A percentile compares a stretch with the other conserved stretches of the same genome.
Evolutionary conservation across 2,797 vertebrate genomes (phyloP).

Genomic region (Leptodactylus fallax): DNA sequence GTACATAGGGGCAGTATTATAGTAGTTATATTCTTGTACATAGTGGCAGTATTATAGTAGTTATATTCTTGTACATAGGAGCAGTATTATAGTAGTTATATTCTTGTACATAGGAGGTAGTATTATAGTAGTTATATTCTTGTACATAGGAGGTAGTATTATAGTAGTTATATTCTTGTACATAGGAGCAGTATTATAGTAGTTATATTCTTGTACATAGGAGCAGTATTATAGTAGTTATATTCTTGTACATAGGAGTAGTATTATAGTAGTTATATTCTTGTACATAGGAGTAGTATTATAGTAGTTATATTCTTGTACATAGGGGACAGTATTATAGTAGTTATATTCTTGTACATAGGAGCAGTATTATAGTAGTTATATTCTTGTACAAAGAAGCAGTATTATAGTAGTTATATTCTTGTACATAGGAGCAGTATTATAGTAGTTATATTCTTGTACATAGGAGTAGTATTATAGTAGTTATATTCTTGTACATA

Average conservation of each 20-base stretch:
- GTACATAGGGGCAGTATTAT: too few relatives aligned
- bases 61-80: conserved; percentile 8
- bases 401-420: background rate
- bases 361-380: background rate
- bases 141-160: background rate
- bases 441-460: conserved; percentile 9
- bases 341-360: background rate
- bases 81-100: background rate
- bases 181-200: background rate
- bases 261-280: conserved; percentile 7
- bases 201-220: background rate
- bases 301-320: too few relatives aligned
- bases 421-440: background rate
- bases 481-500: conserved; percentile 14
- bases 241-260: background rate
- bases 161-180: conserved; percentile 3
- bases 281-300: background rate
- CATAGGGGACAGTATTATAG: too few relatives aligned
- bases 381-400: background rate
- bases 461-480: conserved; percentile 5
- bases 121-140: conserved; percentile 18
- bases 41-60: too few relatives aligned
- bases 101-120: background rate
- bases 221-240: conserved; percentile 4
- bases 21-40: too few relatives aligned